phyloP scores from a whole-genome alignment of 2,888 invertebrate species.

The Blomia tropicalis region DNA sequence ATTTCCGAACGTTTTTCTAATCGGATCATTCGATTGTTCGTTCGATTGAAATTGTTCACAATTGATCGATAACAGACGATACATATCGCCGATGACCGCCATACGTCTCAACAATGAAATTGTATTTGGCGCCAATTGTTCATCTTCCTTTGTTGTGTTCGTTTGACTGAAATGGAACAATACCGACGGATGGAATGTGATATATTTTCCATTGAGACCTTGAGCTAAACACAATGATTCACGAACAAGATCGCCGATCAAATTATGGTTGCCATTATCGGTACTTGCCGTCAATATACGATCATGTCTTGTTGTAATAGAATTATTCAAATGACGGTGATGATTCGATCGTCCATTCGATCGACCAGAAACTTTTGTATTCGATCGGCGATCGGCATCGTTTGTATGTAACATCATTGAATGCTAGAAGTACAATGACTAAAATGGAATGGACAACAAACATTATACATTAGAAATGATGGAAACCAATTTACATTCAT shows the following conservation, averaged over 20 bases:
- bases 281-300: too few relatives aligned
- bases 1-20: not conserved
- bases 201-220: not conserved
- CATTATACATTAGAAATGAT: too few relatives aligned
- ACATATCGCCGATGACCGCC: not conserved
- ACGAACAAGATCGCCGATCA: not conserved
- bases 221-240: not conserved
- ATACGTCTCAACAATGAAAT: not conserved
- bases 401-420: too few relatives aligned
- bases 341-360: too few relatives aligned
- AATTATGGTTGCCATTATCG: too few relatives aligned
- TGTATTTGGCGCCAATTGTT: not conserved
- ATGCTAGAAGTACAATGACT: too few relatives aligned
- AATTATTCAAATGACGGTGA: too few relatives aligned
- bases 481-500: too few relatives aligned
- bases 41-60: not conserved
- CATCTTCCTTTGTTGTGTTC: not conserved
- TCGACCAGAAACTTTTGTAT: too few relatives aligned
- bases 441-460: too few relatives aligned
- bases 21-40: not conserved
- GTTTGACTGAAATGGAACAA: not conserved
- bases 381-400: too few relatives aligned
- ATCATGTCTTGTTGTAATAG: too few relatives aligned
- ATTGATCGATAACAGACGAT: not conserved
- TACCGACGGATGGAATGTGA: not conserved